phyloP scores from a whole-genome alignment of 2,797 vertebrate species.

The Rhinophrynus dorsalis region DNA sequence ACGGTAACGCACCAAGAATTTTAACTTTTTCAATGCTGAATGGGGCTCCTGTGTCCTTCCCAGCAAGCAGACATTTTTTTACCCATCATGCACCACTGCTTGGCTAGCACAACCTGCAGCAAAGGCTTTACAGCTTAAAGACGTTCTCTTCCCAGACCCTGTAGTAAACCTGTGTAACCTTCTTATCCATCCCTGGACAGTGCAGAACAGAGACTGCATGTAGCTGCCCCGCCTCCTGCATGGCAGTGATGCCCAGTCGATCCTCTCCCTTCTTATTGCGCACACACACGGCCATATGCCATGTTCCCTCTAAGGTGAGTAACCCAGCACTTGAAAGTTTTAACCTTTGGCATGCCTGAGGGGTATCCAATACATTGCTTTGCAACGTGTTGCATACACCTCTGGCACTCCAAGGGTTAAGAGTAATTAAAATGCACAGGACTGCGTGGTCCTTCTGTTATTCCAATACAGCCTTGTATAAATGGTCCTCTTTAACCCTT shows the following conservation, averaged over 20 bases:
- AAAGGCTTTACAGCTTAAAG: neutral
- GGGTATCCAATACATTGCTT: no score
- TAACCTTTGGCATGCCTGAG: no score
- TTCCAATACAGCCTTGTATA: no score
- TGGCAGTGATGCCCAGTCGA: neutral
- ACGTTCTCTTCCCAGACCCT: neutral
- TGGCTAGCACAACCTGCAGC: neutral
- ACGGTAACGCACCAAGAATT: conserved; percentile 30
- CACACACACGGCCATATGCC: no score
- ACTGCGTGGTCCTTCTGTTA: no score
- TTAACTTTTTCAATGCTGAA: neutral
- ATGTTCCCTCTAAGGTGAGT: no score
- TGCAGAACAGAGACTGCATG: neutral
- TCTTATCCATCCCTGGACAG: neutral
- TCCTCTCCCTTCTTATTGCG: conserved; percentile 15
- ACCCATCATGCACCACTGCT: neutral
- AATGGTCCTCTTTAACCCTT: no score
- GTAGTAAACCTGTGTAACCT: neutral
- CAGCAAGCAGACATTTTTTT: neutral
- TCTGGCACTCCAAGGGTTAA: no score
- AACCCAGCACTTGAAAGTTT: no score
- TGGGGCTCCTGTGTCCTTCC: neutral
- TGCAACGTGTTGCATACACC: no score
- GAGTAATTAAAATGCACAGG: no score
- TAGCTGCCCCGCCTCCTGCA: conserved; percentile 5